A percentile compares a stretch with the other conserved stretches of the same genome.
phyloP scores from a whole-genome alignment of 2,797 vertebrate genomes.

The Anguilla anguilla region DNA sequence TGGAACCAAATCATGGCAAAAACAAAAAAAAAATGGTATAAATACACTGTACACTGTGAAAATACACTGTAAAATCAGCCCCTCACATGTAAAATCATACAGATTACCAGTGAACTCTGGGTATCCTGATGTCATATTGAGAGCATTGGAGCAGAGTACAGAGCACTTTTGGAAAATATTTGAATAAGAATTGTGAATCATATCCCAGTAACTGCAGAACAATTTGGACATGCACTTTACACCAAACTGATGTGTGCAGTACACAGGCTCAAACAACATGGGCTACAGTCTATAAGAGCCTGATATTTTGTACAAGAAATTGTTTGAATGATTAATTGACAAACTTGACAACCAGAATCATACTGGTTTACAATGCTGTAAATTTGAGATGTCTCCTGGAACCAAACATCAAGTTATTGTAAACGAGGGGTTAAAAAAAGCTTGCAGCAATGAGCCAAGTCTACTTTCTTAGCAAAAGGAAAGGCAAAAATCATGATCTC shows the following conservation, averaged over 20 bases:
- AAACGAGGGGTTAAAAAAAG: not conserved
- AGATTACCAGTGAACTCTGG: not conserved
- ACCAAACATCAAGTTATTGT: not conserved
- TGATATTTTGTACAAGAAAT: not conserved
- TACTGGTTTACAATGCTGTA: not conserved
- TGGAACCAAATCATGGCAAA: not conserved
- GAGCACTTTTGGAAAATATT: not conserved
- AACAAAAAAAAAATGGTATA: not conserved
- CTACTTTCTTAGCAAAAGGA: not conserved
- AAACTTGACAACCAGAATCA: not conserved
- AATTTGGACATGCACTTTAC: not conserved
- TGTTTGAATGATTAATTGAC: not conserved
- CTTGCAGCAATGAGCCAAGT: not conserved
- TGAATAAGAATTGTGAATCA: not conserved
- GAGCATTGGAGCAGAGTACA: not conserved
- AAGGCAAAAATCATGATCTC: not conserved
- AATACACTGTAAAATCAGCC: not conserved
- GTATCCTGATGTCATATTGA: not conserved
- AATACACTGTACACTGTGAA: not conserved
- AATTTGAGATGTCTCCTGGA: not conserved
- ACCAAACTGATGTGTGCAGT: not conserved
- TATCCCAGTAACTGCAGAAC: not conserved
- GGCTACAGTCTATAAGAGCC: not conserved
- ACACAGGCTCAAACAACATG: not conserved
- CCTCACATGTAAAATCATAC: not conserved